Evolutionary conservation across 53 echinoderm and acorn worm species (phyloP), one percentile per base, ranked within the genome.

Genomic region (Pentamera pediparva): DNA sequence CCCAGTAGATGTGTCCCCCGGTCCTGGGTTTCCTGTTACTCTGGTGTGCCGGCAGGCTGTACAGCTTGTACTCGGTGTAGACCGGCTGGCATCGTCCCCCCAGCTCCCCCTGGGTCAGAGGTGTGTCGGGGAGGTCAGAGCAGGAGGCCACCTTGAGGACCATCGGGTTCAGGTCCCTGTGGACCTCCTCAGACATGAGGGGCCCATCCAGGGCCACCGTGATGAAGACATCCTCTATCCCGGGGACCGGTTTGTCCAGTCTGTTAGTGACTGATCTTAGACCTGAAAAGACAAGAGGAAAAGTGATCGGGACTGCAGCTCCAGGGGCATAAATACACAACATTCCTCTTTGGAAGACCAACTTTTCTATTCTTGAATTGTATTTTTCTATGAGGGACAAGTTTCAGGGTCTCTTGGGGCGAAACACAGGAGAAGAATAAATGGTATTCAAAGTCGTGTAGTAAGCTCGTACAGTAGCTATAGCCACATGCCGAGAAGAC

Each of bases 151-250:
- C 81, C 65, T 96, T 98, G 64, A 98, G 83, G 48, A 96, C 84
- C 56, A 98, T 77, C 15, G 98, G 98, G 59, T 98, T 98, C 29
- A 98, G 72, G 21, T 98, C 91, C 50, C 59, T 59, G 17, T 85
- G 71, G 4, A 82, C 89, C 20, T 80, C 64, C 28, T 89, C 89
- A 0, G 91, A 91, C 91, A 92, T 92, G 49, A 92, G 86, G 17
- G 98, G 98, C 2, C 98, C 98, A 51, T 98, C 98, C 18, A 89
- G 62, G 26, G 98, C 92, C 15, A 98, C 91, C 2, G 98, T 98
- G 56, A 98, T 80, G 84, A 98, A 98, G 75, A 98, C 89, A 33
- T 98, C 98, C 31, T 79, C 76, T 26, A 98, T 86, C 6, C 92
- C 98, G 10, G 73, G 85, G 12, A 98, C 98, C 2, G 84, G 89